Conservation (phyloP, 1,140 invertebrate genomes). For the Lithobius niger region DNA sequence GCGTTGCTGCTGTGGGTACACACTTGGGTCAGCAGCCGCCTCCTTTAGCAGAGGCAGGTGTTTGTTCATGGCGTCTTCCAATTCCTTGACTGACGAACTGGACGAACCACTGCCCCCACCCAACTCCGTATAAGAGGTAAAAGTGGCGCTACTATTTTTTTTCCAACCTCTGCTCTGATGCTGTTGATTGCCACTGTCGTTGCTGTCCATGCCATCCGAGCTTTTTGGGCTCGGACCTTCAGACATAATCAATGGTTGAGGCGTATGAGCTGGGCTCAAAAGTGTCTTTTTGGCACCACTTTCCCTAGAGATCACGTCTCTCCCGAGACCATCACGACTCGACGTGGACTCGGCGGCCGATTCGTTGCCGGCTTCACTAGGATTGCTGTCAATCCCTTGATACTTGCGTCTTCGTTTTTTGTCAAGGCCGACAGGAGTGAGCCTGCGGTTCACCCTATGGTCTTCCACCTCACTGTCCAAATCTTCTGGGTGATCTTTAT, state of each 20-base stretch:
- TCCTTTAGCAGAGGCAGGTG: constrained; percentile 51
- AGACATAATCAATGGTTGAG: background rate
- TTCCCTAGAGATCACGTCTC: background rate
- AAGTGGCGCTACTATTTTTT: background rate
- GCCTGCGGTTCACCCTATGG: background rate
- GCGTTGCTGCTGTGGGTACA: constrained; percentile 30
- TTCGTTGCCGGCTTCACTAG: background rate
- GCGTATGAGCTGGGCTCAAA: background rate
- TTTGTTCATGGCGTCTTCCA: constrained; percentile 93
- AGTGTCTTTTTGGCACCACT: background rate
- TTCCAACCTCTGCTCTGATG: constrained; percentile 2
- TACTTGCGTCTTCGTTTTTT: background rate
- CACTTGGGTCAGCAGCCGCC: constrained; percentile 24
- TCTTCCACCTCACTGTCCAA: background rate
- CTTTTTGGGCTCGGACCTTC: constrained; percentile 6
- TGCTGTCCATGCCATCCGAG: constrained; percentile 3
- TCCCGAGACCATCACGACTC: background rate
- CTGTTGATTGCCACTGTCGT: background rate
- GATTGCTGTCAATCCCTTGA: background rate
- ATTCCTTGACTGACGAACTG: constrained; percentile 60
- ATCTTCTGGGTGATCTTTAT: background rate
- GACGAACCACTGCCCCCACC: constrained; percentile 28
- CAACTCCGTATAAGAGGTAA: background rate
- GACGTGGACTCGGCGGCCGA: constrained; percentile 4
- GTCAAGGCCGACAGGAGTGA: background rate